Base-by-base conservation (phyloP, 1,140 invertebrate genomes). In the Drosophila equinoxialis region DNA sequence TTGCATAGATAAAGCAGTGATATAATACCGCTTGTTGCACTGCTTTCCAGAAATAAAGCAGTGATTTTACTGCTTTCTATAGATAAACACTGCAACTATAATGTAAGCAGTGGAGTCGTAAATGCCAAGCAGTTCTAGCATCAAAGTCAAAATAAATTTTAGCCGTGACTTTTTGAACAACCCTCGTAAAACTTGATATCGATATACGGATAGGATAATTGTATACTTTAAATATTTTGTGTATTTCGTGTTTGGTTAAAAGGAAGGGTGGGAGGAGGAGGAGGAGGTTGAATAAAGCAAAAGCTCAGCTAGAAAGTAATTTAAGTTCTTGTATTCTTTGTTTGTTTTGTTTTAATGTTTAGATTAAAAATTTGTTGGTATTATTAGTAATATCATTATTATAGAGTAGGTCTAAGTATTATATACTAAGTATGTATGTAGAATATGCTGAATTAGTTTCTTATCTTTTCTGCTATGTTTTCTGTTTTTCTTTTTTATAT, bases 391-490 rank as follows among this genome's bases (percentile, higher is more conserved):
- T 51, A 20, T 51, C 10, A 51, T 51, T 51, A 51, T 51, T 51
- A 51, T 51, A 23, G 45, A 51, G 45, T 51, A 51, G 45, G 17
- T 51, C 45, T 51, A 51, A 51, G 45, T 51, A 23, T 51, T 51
- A 51, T 51, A 51, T 23, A 51, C 45, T 51, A 51, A 51, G 17
- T 51, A 51, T 51, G 45, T 51, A 51, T 51, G 45, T 51, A 51
- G 45, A 51, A 51, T 51, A 51, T 51, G 45, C 45, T 51, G 45
- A 51, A 51, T 51, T 51, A 51, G 45, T 51, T 51, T 51, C 45
- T 51, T 51, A 51, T 23, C 8, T 51, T 51, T 20, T 51, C 17
- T 23, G 17, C 17, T 51, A 8, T 17, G 4, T 14, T 45, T 17
- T 17, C 5, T 26, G n/a, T 26, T 26, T 26, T 26, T 3, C 3